Evolutionary conservation across 1,140 invertebrate genomes (phyloP), one percentile per base, ranked within the genome.

Genomic region (Homarus americanus): DNA sequence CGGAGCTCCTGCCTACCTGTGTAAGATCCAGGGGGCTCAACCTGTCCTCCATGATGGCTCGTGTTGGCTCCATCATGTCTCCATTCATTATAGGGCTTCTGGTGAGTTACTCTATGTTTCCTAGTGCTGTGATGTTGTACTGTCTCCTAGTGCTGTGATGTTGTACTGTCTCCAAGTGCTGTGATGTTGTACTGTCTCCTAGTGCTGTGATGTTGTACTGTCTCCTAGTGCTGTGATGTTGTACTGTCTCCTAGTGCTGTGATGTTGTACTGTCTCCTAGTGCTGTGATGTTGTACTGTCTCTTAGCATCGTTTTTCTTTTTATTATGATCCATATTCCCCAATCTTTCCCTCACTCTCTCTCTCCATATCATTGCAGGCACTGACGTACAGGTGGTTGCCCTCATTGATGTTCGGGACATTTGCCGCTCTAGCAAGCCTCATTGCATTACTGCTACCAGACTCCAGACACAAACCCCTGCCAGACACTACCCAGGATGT

Each of bases 1-100:
- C 93, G 7, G 93, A 94, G 79, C 90, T 94, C 1, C 94, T 93
- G 79, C 93, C 93, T 0, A 94, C 93, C 5, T 91, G 93, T 2
- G 93, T 94, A 1, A 79, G 93, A 32, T 93, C 93, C 9, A 80
- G 93, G 15, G 93, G 93, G 75, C 93, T 93, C 93, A 93, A 93
- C 20, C 89, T 93, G 76, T 93, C 93, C 34, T 93, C 93, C n/a
- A 93, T 93, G 84, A 93, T 94, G 20, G 93, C 93, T 34, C 92
- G 93, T 12, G 20, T 93, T 1, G 93, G 92, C 15, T 92, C 93
- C 20, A 93, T 94, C 32, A 86, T 93, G 40, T 92, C 93, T 34
- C 94, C 94, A 9, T 94, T 95, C 91, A 93, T 95, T 32, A 93
- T 94, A 38, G 92, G 94, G 58, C 91, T 95, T 93, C 94, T 95